A percentile compares a stretch with the other conserved stretches of the same genome.
Conservation (phyloP, 1,140 invertebrate species). For the Aphaenogaster rudis region DNA sequence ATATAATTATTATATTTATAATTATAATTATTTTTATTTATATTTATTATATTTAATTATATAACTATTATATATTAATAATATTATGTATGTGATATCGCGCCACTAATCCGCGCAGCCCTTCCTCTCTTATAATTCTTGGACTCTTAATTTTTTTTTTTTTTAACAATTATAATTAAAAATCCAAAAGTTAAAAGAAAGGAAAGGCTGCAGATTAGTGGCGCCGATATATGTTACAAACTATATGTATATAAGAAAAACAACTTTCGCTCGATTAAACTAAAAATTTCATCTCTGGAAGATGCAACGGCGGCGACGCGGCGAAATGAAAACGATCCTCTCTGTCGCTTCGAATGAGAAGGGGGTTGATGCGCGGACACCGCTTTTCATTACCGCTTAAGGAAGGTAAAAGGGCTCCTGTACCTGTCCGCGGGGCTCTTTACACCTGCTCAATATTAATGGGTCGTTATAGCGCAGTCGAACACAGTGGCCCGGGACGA, state of each 20-base stretch:
- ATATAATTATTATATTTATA: no score
- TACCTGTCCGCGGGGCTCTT: conserved; percentile 14
- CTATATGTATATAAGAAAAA: not conserved
- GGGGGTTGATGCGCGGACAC: no score
- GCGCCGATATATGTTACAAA: not conserved
- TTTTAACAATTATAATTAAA: not conserved
- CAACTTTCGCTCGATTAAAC: not conserved
- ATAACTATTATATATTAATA: no score
- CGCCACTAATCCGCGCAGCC: no score
- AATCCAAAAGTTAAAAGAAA: not conserved
- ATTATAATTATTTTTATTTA: no score
- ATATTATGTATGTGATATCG: no score
- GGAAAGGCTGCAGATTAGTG: not conserved
- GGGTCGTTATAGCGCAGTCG: conserved; percentile 22
- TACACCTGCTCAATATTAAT: conserved; percentile 60
- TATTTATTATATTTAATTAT: no score
- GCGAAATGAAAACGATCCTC: not conserved
- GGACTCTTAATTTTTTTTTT: no score
- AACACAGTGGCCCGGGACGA: conserved; percentile 6
- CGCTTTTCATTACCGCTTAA: conserved; percentile 51
- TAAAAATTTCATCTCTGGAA: conserved; percentile 25
- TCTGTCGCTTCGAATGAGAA: not conserved
- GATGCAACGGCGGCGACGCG: not conserved
- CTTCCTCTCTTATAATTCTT: no score
- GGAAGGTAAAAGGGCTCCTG: not conserved